These are phyloP conservation scores for Liolophura sinensis DNA, from an alignment of 1,140 invertebrate genomes.

Conservation along the genomic window DNA sequence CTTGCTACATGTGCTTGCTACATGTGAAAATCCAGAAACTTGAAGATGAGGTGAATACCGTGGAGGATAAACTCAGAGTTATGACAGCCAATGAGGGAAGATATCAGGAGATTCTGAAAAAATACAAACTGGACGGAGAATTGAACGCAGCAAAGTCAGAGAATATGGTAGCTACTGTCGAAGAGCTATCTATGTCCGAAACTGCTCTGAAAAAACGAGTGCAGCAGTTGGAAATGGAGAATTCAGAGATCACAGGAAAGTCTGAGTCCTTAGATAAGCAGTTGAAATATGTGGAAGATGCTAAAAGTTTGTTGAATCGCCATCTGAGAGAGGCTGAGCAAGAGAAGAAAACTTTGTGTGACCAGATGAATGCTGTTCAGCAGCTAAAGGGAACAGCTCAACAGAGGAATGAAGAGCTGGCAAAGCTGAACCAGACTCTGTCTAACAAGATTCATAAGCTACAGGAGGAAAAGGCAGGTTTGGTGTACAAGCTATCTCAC, in stretches of 20 bases:
- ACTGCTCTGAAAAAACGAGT: constrained; percentile 37
- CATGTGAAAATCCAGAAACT: constrained; percentile 34
- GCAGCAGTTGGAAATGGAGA: constrained; percentile 43
- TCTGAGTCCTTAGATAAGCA: constrained; percentile 39
- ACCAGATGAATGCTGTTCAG: constrained; percentile 34
- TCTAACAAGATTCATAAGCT: constrained; percentile 37
- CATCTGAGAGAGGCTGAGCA: constrained; percentile 43
- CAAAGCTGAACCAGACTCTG: constrained; percentile 41
- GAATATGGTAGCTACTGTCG: constrained; percentile 39
- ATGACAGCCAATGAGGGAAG: constrained; percentile 36
- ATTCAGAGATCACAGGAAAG: constrained; percentile 33
- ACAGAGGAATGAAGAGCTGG: constrained; percentile 38
- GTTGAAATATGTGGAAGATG: constrained; percentile 43
- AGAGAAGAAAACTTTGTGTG: constrained; percentile 37
- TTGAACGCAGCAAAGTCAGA: constrained; percentile 41
- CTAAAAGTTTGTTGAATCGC: constrained; percentile 37
- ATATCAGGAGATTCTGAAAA: constrained; percentile 41
- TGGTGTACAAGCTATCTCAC: constrained; percentile 35
- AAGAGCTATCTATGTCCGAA: constrained; percentile 41
- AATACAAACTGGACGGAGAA: constrained; percentile 47
- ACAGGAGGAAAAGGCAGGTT: constrained; percentile 40
- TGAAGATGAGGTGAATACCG: constrained; percentile 32
- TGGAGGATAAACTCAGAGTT: constrained; percentile 36
- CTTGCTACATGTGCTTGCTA: constrained; percentile 32
- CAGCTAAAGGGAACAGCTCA: constrained; percentile 38